These are phyloP conservation scores for Gambusia affinis DNA, from an alignment of 2,113 vertebrate species.

Conservation along the genomic window DNA sequence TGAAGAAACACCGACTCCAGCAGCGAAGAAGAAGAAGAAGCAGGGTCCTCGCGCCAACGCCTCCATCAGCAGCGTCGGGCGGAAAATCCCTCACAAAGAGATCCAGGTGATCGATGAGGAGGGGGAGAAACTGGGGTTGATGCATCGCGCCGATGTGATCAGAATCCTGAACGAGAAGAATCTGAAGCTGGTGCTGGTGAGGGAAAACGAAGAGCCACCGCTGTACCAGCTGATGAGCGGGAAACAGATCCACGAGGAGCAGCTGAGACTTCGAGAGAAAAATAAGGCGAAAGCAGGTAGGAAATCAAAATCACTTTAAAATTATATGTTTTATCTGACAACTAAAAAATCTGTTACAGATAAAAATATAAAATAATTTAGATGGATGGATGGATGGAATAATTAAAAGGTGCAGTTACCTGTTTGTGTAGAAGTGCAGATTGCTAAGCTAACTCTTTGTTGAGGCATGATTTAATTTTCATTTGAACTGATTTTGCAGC, in stretches of 20 bases:
- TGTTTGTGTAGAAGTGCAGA: too few species aligned
- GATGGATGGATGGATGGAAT: too few species aligned
- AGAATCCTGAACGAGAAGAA: slow-evolving; percentile 82
- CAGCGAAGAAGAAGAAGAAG: slow-evolving; percentile 71
- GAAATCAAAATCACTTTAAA: not conserved
- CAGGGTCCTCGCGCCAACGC: slow-evolving; percentile 26
- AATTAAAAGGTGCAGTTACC: too few species aligned
- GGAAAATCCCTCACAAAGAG: slow-evolving; percentile 83
- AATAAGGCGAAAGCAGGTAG: slow-evolving; percentile 83
- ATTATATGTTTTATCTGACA: not conserved
- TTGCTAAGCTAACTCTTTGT: too few species aligned
- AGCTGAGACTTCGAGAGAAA: slow-evolving; percentile 81
- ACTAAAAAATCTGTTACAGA: not conserved
- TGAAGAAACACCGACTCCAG: slow-evolving; percentile 36
- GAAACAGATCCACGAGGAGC: slow-evolving; percentile 87
- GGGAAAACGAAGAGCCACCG: slow-evolving; percentile 78
- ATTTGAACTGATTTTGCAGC: not conserved
- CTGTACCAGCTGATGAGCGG: slow-evolving; percentile 90
- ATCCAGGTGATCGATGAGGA: slow-evolving; percentile 83
- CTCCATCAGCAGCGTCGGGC: slow-evolving; percentile 81
- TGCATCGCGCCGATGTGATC: slow-evolving; percentile 86
- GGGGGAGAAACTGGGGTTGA: slow-evolving; percentile 84
- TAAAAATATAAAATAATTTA: too few species aligned
- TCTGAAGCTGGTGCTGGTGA: slow-evolving; percentile 85
- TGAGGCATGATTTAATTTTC: not conserved